phyloP scores from a whole-genome alignment of 2,797 vertebrate genomes.

The Helicolenus hilgendorfi region DNA sequence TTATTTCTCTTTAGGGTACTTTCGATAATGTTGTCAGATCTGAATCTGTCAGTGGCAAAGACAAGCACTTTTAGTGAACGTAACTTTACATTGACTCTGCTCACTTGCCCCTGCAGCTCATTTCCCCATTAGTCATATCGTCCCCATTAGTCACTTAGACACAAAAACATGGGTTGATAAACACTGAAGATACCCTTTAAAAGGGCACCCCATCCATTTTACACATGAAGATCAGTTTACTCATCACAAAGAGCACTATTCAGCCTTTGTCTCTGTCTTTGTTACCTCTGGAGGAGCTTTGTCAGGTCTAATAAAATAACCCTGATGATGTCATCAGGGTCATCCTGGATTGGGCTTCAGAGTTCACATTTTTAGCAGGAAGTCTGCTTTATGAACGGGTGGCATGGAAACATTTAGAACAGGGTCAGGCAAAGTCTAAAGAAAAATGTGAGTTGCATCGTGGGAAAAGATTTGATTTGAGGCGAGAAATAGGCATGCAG shows the following conservation, averaged over 20 bases:
- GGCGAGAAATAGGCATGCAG: too few relatives aligned
- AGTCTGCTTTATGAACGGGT: not conserved
- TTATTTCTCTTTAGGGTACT: too few relatives aligned
- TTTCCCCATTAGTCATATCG: too few relatives aligned
- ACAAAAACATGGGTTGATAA: too few relatives aligned
- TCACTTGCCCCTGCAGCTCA: too few relatives aligned
- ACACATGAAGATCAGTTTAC: not conserved
- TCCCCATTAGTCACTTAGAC: too few relatives aligned
- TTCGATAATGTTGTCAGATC: too few relatives aligned
- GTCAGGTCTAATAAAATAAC: not conserved
- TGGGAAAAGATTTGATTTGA: too few relatives aligned
- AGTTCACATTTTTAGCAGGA: not conserved
- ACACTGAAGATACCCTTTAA: not conserved
- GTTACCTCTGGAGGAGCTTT: too few relatives aligned
- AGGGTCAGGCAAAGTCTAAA: not conserved
- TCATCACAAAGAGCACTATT: not conserved
- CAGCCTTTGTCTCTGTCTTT: not conserved
- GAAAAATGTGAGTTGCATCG: not conserved
- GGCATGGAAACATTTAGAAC: not conserved
- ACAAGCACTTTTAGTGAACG: too few relatives aligned
- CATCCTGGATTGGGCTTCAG: not conserved
- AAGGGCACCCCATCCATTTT: not conserved
- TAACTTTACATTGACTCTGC: too few relatives aligned
- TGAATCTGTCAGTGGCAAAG: too few relatives aligned
- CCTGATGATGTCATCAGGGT: not conserved